A percentile compares a stretch with the other conserved stretches of the same genome.
phyloP scores from a whole-genome alignment of 2,888 invertebrate genomes.

The Incurvaria masculella region DNA sequence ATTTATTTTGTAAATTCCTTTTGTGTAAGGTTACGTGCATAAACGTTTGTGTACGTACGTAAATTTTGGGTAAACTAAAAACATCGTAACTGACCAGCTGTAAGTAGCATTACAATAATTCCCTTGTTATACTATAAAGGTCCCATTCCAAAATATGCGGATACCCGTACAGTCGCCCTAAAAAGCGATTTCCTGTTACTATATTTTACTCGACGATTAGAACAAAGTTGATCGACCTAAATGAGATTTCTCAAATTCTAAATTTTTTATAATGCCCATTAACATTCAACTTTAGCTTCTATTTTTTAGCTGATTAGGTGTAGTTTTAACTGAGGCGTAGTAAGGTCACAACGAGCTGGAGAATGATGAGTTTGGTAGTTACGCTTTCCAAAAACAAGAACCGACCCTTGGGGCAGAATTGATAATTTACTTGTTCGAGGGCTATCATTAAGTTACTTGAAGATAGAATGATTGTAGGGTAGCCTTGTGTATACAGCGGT shows the following conservation, averaged over 20 bases:
- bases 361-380: conserved; percentile 36
- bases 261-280: neutral
- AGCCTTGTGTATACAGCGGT: conserved; percentile 35
- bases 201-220: neutral
- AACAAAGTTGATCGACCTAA: neutral
- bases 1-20: too few relatives aligned
- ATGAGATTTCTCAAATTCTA: neutral
- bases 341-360: conserved; percentile 22
- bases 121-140: too few relatives aligned
- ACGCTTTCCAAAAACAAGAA: conserved; percentile 44
- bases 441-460: conserved; percentile 49
- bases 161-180: too few relatives aligned
- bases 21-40: too few relatives aligned
- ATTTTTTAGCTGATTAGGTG: neutral
- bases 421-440: conserved; percentile 54
- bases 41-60: too few relatives aligned
- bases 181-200: too few relatives aligned
- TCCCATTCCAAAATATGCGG: too few relatives aligned
- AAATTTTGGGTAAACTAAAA: too few relatives aligned
- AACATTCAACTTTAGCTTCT: neutral
- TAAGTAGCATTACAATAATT: too few relatives aligned
- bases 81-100: too few relatives aligned
- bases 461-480: conserved; percentile 47
- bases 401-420: conserved; percentile 49
- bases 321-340: neutral